Evolutionary conservation across 2,888 invertebrate species (phyloP).

Genomic region (Dynastes tityus): DNA sequence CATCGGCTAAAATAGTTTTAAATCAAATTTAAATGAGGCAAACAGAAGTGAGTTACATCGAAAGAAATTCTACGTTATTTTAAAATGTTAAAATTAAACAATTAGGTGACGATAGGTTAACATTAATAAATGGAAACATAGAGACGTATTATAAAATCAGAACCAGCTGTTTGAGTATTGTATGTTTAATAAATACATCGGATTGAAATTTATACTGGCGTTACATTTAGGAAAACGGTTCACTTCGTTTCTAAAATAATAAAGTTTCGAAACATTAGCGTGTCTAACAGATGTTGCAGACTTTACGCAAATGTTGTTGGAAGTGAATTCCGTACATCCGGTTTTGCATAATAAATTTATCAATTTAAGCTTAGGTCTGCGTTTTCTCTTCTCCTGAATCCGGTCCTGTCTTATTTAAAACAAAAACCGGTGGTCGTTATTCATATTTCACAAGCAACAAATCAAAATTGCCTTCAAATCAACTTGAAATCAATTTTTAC

Average conservation of each 20-base stretch:
- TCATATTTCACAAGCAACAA: background rate
- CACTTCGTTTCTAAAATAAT: background rate
- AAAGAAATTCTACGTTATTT: background rate
- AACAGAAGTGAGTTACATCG: too few relatives aligned
- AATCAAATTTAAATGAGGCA: too few relatives aligned
- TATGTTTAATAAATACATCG: conserved; percentile 15
- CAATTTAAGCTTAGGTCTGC: background rate
- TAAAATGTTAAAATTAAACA: background rate
- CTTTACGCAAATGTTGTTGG: too few relatives aligned
- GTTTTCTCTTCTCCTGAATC: background rate
- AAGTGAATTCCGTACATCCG: too few relatives aligned
- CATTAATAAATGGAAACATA: conserved; percentile 6
- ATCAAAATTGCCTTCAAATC: background rate
- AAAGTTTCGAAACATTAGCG: conserved; percentile 1
- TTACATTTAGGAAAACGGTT: background rate
- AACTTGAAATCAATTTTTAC: background rate
- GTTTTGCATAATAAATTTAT: too few relatives aligned
- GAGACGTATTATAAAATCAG: background rate
- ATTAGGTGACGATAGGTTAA: conserved; percentile 3
- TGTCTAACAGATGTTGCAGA: too few relatives aligned
- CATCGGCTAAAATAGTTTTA: too few relatives aligned
- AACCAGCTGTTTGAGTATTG: background rate
- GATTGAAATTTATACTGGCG: conserved; percentile 15
- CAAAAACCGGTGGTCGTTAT: background rate
- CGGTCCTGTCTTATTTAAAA: too few relatives aligned